Conservation (phyloP, 2,797 vertebrate species). For the Hipposideros larvatus region DNA sequence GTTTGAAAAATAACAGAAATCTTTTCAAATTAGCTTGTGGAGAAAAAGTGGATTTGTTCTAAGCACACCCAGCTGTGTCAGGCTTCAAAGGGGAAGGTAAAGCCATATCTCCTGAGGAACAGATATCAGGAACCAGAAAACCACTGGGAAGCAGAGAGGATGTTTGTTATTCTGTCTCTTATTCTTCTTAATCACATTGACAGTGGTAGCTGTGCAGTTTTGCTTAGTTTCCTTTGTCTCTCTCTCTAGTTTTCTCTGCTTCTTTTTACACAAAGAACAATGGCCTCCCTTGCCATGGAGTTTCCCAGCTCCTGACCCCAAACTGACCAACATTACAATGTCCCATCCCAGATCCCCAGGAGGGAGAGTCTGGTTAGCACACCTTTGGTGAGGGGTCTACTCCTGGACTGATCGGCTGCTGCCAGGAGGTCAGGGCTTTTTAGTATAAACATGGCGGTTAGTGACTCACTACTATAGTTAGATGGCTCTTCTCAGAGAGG, state of each 20-base stretch:
- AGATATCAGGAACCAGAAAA: not conserved
- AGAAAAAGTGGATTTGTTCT: not conserved
- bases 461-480: not conserved
- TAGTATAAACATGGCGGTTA: not conserved
- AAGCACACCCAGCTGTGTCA: not conserved
- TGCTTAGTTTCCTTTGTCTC: not conserved
- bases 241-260: not conserved
- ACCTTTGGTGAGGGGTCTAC: not conserved
- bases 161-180: not conserved
- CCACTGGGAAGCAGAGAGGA: not conserved
- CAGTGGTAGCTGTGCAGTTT: not conserved
- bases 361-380: not conserved
- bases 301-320: not conserved
- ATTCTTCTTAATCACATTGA: not conserved
- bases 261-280: not conserved
- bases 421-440: not conserved
- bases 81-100: not conserved
- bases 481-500: not conserved
- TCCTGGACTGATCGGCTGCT: accelerated
- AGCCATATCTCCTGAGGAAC: not conserved
- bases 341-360: not conserved
- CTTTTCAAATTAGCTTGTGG: not conserved
- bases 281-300: too few species aligned
- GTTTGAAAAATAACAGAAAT: not conserved
- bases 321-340: not conserved